These are phyloP conservation scores for Steatocranus sp. DNA, from an alignment of 2,797 vertebrate species.

Conservation along the genomic window DNA sequence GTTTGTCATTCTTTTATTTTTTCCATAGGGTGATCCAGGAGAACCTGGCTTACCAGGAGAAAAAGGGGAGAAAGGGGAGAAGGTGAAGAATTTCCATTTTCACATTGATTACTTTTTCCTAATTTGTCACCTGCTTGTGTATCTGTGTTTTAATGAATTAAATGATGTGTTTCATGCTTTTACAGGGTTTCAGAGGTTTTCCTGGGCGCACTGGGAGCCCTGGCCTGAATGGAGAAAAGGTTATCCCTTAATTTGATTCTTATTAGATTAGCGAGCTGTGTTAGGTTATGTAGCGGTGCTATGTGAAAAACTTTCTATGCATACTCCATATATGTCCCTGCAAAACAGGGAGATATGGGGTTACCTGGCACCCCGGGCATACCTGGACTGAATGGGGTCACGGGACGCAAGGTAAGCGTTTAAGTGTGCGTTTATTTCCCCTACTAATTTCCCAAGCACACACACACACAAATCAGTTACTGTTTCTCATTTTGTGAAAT, in stretches of 20 bases:
- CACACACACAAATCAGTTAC: background rate
- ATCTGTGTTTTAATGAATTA: background rate
- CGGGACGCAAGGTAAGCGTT: constrained; percentile 77
- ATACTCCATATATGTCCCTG: background rate
- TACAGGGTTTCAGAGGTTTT: constrained; percentile 81
- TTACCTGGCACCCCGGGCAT: constrained; percentile 73
- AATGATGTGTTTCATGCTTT: background rate
- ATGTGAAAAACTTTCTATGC: background rate
- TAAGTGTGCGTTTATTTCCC: background rate
- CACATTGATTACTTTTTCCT: background rate
- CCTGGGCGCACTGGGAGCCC: constrained; percentile 73
- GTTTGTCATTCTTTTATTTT: background rate
- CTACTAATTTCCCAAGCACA: background rate
- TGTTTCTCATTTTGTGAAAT: background rate
- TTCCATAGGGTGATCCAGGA: constrained; percentile 77
- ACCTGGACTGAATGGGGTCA: constrained; percentile 73
- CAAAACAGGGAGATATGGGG: constrained; percentile 77
- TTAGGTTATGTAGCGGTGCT: background rate
- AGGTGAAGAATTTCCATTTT: constrained; percentile 65
- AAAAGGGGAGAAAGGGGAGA: constrained; percentile 77
- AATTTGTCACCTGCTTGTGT: background rate
- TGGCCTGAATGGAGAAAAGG: constrained; percentile 78
- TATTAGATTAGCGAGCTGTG: background rate
- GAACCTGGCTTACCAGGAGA: constrained; percentile 77
- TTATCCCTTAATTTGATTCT: constrained; percentile 18